Conservation (phyloP, 1,140 invertebrate species). For the Anastrepha obliqua region DNA sequence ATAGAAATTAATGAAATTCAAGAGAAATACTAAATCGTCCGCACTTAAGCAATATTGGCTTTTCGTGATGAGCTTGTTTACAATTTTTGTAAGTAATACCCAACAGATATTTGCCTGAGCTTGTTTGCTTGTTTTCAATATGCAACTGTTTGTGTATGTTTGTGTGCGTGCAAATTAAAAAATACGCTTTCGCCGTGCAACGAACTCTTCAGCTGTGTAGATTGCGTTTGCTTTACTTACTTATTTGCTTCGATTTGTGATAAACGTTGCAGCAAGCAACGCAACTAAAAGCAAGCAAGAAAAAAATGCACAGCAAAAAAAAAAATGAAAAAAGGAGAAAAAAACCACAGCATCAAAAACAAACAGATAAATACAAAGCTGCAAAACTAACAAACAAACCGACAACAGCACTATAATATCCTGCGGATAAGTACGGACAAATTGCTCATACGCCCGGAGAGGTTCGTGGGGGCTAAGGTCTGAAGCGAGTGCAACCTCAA, state of each 20-base stretch:
- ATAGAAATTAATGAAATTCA: neutral
- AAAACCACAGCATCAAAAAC: neutral
- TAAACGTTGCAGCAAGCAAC: neutral
- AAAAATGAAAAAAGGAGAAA: neutral
- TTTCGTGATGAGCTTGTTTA: neutral
- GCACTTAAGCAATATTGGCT: slow-evolving; percentile 14
- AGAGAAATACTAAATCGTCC: neutral
- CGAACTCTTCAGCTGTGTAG: neutral
- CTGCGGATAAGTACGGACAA: slow-evolving; percentile 31
- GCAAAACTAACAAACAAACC: slow-evolving; percentile 2
- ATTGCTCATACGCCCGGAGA: neutral
- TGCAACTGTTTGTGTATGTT: too few species aligned
- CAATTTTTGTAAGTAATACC: neutral
- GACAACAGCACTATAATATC: slow-evolving; percentile 10
- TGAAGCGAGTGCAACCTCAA: neutral
- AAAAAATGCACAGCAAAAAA: neutral
- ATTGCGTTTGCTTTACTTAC: neutral
- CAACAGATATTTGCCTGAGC: neutral
- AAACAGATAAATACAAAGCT: neutral
- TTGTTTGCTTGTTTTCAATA: slow-evolving; percentile 29
- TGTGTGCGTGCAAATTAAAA: neutral
- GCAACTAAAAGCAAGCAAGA: neutral
- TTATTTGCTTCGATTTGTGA: neutral
- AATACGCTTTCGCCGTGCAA: neutral
- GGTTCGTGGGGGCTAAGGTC: neutral